Conservation (phyloP, 2,113 vertebrate species). For the Cynoglossus semilaevis region DNA sequence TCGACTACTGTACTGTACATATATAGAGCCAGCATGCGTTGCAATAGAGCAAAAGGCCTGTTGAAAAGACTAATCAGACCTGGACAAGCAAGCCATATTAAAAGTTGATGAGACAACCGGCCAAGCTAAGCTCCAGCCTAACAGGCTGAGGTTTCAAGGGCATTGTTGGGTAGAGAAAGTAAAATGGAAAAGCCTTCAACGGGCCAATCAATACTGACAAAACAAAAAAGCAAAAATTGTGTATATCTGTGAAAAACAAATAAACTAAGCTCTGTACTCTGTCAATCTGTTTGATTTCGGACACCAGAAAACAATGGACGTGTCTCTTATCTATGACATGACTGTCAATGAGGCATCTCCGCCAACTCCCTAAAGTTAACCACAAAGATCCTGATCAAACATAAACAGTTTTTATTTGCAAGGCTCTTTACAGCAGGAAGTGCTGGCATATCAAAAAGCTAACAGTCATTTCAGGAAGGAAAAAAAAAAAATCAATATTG, state of each 20-base stretch:
- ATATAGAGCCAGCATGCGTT: conserved; percentile 42
- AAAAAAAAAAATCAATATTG: conserved; percentile 39
- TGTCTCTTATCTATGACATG: not conserved
- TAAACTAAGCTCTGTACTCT: not conserved
- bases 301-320: no score
- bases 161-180: conserved; percentile 38
- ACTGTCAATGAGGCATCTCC: not conserved
- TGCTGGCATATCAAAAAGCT: not conserved
- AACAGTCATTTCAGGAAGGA: conserved; percentile 13
- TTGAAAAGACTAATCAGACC: conserved; percentile 68
- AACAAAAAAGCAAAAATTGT: not conserved
- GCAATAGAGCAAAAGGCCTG: conserved; percentile 44
- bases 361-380: conserved; percentile 31
- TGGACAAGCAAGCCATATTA: conserved; percentile 67
- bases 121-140: conserved; percentile 47
- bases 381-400: conserved; percentile 53
- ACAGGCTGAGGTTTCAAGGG: conserved; percentile 26
- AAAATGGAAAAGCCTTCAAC: conserved; percentile 3
- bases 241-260: no score
- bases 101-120: conserved; percentile 71
- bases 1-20: conserved; percentile 24
- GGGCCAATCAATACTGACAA: not conserved
- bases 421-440: no score
- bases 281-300: no score
- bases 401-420: conserved; percentile 37